phyloP scores from a whole-genome alignment of 2,113 vertebrate genomes.

The Craseonycteris thonglongyai region DNA sequence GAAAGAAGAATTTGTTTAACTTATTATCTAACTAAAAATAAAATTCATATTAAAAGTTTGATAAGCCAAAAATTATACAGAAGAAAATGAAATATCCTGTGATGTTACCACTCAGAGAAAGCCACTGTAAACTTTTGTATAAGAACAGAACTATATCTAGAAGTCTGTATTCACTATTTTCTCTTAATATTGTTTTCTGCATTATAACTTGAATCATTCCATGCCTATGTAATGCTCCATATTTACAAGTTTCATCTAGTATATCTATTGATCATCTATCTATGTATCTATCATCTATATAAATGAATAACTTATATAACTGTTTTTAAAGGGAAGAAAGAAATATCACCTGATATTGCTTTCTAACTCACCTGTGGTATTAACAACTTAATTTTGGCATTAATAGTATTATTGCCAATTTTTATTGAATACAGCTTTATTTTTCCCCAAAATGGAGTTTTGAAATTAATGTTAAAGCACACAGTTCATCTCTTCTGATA shows the following conservation, averaged over 20 bases:
- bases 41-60: neutral
- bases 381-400: neutral
- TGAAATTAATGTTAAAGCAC: neutral
- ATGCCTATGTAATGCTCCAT: neutral
- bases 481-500: neutral
- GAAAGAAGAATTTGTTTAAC: neutral
- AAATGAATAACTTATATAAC: neutral
- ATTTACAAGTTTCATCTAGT: neutral
- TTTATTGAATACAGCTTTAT: neutral
- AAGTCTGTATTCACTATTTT: neutral
- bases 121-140: neutral
- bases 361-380: neutral
- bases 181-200: neutral
- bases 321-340: neutral
- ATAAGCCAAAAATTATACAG: neutral
- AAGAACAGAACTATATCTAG: neutral
- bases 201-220: neutral
- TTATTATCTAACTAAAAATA: neutral
- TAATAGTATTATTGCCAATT: neutral
- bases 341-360: neutral
- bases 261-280: too few relatives aligned
- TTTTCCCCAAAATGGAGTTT: neutral
- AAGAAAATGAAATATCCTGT: neutral
- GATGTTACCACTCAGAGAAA: neutral
- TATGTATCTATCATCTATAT: too few relatives aligned